Evolutionary conservation across 2,888 invertebrate genomes (phyloP).

Genomic region (Plagodis pulveraria): DNA sequence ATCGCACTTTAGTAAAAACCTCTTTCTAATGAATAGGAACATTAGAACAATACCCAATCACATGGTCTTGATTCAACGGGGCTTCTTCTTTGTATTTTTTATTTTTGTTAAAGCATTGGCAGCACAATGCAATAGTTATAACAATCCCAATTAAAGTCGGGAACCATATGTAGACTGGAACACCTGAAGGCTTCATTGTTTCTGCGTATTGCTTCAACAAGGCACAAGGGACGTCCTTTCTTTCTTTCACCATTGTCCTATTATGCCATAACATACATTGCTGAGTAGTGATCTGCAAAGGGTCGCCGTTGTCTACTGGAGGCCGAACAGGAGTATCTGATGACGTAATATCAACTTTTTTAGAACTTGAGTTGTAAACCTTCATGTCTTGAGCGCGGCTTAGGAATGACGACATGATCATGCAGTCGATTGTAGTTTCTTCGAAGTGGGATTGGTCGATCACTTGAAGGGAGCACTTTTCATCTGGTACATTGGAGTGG

Average conservation of each 20-base stretch:
- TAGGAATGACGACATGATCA: constrained; percentile 73
- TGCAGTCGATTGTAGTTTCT: constrained; percentile 69
- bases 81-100: constrained; percentile 53
- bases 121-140: constrained; percentile 57
- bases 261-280: constrained; percentile 77
- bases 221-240: constrained; percentile 63
- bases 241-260: constrained; percentile 55
- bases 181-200: constrained; percentile 64
- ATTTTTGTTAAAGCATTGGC: constrained; percentile 60
- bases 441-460: constrained; percentile 62
- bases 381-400: constrained; percentile 45
- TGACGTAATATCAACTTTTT: constrained; percentile 63
- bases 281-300: constrained; percentile 56
- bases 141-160: constrained; percentile 61
- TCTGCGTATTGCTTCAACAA: constrained; percentile 68
- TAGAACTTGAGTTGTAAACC: constrained; percentile 40
- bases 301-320: constrained; percentile 44
- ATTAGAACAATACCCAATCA: constrained; percentile 59
- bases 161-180: constrained; percentile 74
- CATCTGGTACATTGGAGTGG: constrained; percentile 55
- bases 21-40: constrained; percentile 35
- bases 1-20: background rate
- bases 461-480: constrained; percentile 71
- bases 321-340: constrained; percentile 48
- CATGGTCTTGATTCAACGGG: constrained; percentile 56